A percentile compares a stretch with the other conserved stretches of the same genome.
Conservation (phyloP, 2,797 vertebrate species). For the Yasuhikotakia modesta region DNA sequence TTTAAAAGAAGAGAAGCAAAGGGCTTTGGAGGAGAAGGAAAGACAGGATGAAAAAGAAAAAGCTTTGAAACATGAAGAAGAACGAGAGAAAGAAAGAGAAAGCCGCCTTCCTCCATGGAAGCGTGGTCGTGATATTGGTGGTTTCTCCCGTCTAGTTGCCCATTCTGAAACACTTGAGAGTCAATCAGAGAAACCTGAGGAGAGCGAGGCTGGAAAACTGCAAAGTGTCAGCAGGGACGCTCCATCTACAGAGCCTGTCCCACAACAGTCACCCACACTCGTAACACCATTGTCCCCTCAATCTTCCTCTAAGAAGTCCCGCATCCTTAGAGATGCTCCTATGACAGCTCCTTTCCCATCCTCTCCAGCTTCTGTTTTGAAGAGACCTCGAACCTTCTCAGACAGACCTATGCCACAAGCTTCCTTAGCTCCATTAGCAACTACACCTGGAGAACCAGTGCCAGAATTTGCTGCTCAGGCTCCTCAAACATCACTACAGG, state of each 20-base stretch:
- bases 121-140: conserved; percentile 68
- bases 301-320: conserved; percentile 76
- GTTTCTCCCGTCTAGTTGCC: conserved; percentile 63
- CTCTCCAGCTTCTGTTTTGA: conserved; percentile 67
- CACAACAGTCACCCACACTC: conserved; percentile 55
- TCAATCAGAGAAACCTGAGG: conserved; percentile 58
- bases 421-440: conserved; percentile 37
- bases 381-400: conserved; percentile 75
- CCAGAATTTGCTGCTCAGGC: conserved; percentile 30
- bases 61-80: conserved; percentile 54
- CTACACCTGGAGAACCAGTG: conserved; percentile 30
- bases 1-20: conserved; percentile 18
- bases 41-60: conserved; percentile 42
- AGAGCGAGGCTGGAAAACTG: conserved; percentile 58
- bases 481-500: conserved; percentile 46
- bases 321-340: conserved; percentile 70
- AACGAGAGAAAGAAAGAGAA: conserved; percentile 68
- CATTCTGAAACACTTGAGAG: conserved; percentile 60
- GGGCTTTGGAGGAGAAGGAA: conserved; percentile 33
- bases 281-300: conserved; percentile 63
- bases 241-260: conserved; percentile 53
- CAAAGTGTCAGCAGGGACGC: conserved; percentile 53
- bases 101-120: conserved; percentile 70
- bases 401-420: conserved; percentile 66
- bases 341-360: conserved; percentile 61